phyloP scores from a whole-genome alignment of 2,113 vertebrate species.

The Thunnus maccoyii region DNA sequence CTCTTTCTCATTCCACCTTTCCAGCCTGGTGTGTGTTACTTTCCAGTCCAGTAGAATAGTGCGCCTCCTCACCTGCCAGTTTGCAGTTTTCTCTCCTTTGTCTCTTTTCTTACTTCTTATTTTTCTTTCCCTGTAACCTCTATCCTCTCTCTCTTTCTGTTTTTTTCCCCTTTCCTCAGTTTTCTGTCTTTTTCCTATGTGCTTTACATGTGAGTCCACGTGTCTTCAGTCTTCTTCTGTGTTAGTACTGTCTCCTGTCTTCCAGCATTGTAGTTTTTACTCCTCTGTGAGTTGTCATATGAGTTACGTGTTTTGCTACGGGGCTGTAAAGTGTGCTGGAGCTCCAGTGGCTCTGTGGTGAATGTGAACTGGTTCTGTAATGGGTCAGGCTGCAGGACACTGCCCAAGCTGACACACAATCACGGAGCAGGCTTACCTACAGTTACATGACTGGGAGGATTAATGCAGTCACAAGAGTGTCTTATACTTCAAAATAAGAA shows the following conservation, averaged over 20 bases:
- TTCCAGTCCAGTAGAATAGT: conserved; percentile 83
- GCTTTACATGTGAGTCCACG: conserved; percentile 69
- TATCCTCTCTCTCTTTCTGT: not conserved
- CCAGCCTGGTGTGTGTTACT: conserved; percentile 79
- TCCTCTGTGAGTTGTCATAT: conserved; percentile 14
- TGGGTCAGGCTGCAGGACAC: conserved; percentile 44
- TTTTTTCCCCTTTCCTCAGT: conserved; percentile 9
- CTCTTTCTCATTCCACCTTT: conserved; percentile 77
- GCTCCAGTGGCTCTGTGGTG: conserved; percentile 44
- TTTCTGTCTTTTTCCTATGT: conserved; percentile 51
- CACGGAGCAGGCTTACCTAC: conserved; percentile 43
- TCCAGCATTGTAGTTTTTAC: conserved; percentile 13
- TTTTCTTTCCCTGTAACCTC: conserved; percentile 19
- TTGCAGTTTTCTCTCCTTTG: conserved; percentile 49
- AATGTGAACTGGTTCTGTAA: conserved; percentile 46
- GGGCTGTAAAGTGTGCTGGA: conserved; percentile 35
- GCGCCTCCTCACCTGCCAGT: conserved; percentile 69
- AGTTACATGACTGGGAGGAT: not conserved
- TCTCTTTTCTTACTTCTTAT: conserved; percentile 7
- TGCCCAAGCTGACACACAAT: conserved; percentile 69
- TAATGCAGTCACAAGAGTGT: conserved; percentile 19
- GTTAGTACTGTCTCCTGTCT: conserved; percentile 28
- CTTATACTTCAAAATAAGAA: not conserved
- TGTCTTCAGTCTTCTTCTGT: conserved; percentile 44
- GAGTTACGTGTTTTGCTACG: conserved; percentile 17